Conservation (phyloP, 2,888 invertebrate species). For the Dicranocentrus wangi region DNA sequence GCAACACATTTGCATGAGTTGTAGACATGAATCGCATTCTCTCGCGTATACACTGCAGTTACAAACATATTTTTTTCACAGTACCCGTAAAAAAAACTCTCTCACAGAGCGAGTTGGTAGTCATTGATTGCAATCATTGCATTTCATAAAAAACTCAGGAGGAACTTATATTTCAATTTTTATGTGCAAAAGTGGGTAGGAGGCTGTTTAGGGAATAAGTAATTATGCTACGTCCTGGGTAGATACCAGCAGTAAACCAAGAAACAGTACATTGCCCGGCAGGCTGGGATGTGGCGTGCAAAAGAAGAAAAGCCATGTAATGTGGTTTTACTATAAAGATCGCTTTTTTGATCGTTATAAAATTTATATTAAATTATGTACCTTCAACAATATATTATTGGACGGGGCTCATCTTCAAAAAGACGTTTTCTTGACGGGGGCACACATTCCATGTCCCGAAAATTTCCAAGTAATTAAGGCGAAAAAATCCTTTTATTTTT, state of each 20-base stretch:
- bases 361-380: constrained; percentile 1
- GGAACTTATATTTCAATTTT: constrained; percentile 64
- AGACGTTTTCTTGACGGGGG: constrained; percentile 8
- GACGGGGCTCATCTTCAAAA: background rate
- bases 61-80: too few species aligned
- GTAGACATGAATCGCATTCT: constrained; percentile 55
- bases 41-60: too few species aligned
- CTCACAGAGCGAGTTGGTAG: constrained; percentile 25
- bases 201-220: constrained; percentile 69
- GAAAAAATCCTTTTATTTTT: background rate
- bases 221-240: constrained; percentile 69
- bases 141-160: constrained; percentile 63
- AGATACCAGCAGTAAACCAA: constrained; percentile 47
- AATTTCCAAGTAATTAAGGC: background rate
- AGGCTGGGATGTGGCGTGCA: constrained; percentile 56
- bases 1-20: constrained; percentile 66
- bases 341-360: background rate
- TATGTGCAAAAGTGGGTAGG: constrained; percentile 68
- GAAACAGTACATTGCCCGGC: constrained; percentile 46
- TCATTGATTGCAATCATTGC: constrained; percentile 65
- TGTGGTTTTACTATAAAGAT: background rate
- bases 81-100: constrained; percentile 1
- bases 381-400: background rate
- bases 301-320: background rate
- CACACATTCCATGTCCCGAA: constrained; percentile 1